Conservation (phyloP, 2,113 vertebrate genomes). For the Podarcis muralis region DNA sequence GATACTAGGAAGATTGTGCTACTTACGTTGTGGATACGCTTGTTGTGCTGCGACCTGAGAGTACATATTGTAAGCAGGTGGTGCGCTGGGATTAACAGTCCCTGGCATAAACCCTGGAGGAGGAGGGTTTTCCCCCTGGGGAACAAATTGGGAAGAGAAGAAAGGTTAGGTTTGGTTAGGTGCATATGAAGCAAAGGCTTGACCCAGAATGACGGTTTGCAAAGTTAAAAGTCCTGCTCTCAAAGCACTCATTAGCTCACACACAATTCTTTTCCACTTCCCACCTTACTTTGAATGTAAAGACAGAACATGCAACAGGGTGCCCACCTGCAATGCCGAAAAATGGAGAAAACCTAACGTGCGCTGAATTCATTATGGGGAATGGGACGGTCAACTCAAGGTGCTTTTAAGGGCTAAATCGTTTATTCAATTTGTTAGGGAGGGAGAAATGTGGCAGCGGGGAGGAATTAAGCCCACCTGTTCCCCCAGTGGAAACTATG, state of each 20-base stretch:
- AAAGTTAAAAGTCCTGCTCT: neutral
- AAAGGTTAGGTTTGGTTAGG: constrained; percentile 12
- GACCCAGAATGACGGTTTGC: neutral
- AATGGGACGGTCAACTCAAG: neutral
- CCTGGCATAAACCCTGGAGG: constrained; percentile 82
- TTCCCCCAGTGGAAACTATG: neutral
- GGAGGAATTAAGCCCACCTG: constrained; percentile 3
- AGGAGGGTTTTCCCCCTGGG: constrained; percentile 82
- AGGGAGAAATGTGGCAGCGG: neutral
- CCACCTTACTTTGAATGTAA: constrained; percentile 23
- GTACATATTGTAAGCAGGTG: constrained; percentile 77
- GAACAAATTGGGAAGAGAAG: constrained; percentile 37
- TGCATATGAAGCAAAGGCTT: neutral
- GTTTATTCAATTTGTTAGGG: constrained; percentile 9
- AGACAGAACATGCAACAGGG: neutral
- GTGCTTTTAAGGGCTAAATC: neutral
- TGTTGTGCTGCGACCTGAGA: constrained; percentile 65
- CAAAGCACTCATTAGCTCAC: neutral
- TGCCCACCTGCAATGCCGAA: neutral
- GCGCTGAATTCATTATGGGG: neutral
- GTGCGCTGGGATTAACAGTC: constrained; percentile 58
- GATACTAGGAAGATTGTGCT: neutral
- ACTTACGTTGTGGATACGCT: constrained; percentile 89
- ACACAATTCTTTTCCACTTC: neutral
- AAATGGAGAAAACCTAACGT: neutral